Conservation (phyloP, 2,888 invertebrate species). For the Philereme transversata region DNA sequence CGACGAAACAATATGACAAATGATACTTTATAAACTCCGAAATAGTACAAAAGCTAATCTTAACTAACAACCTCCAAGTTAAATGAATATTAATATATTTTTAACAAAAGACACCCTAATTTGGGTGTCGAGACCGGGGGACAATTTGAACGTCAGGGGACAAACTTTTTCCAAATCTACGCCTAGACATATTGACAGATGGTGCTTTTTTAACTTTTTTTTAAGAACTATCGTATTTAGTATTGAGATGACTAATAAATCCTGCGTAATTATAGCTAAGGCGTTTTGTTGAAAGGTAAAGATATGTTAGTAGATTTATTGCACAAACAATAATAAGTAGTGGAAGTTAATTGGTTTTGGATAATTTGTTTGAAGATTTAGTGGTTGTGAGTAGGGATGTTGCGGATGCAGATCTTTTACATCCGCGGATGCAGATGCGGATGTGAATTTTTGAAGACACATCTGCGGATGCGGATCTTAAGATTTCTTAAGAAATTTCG, state of each 20-base stretch:
- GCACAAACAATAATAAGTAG: constrained; percentile 38
- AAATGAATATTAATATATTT: constrained; percentile 58
- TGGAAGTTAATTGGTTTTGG: constrained; percentile 35
- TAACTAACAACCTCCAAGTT: constrained; percentile 64
- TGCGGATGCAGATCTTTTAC: not conserved
- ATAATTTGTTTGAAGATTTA: constrained; percentile 34
- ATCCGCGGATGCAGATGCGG: not conserved
- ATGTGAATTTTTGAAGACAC: too few species aligned
- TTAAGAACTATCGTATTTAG: constrained; percentile 23
- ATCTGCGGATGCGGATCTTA: too few species aligned
- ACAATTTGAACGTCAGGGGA: constrained; percentile 58
- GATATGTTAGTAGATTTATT: constrained; percentile 68
- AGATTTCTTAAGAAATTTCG: too few species aligned
- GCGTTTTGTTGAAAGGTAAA: constrained; percentile 78
- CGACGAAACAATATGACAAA: constrained; percentile 62
- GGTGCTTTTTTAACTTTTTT: constrained; percentile 52
- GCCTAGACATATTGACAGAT: constrained; percentile 65
- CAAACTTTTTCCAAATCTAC: constrained; percentile 49
- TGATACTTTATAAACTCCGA: constrained; percentile 56
- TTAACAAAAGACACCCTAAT: constrained; percentile 54
- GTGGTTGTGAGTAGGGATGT: not conserved
- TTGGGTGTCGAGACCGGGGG: constrained; percentile 51
- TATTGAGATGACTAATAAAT: constrained; percentile 72
- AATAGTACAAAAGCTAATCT: constrained; percentile 69
- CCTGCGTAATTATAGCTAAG: constrained; percentile 72